Evolutionary conservation across 2,888 invertebrate genomes (phyloP).

Genomic region (Acanthoscelides obtectus): DNA sequence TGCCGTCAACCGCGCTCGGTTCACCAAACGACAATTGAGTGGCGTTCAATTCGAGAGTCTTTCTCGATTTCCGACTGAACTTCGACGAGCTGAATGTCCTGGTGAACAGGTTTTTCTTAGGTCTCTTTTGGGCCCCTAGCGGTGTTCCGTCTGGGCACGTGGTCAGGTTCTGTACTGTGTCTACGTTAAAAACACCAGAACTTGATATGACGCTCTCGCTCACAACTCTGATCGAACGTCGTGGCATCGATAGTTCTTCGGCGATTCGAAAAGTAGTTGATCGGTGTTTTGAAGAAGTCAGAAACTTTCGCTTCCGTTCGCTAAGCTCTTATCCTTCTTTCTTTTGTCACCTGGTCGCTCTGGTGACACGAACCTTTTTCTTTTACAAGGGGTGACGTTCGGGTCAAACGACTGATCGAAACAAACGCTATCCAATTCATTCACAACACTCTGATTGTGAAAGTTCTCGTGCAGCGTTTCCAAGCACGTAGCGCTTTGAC

Average conservation of each 20-base stretch:
- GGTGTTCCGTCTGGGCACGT: conserved; percentile 23
- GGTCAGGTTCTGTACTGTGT: conserved; percentile 39
- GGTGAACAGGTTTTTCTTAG: conserved; percentile 40
- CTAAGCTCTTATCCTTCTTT: conserved; percentile 42
- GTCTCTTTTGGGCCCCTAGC: conserved; percentile 26
- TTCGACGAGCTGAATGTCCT: conserved; percentile 44
- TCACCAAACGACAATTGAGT: conserved; percentile 36
- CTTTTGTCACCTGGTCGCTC: conserved; percentile 30
- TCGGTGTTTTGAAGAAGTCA: conserved; percentile 42
- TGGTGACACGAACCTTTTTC: conserved; percentile 33
- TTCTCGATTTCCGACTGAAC: conserved; percentile 32
- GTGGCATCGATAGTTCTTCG: conserved; percentile 40
- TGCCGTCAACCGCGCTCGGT: conserved; percentile 26
- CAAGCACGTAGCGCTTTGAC: conserved; percentile 23
- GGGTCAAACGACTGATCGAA: conserved; percentile 27
- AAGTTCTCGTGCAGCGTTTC: conserved; percentile 40
- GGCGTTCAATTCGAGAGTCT: conserved; percentile 32
- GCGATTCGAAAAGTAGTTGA: conserved; percentile 43
- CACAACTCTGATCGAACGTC: conserved; percentile 33
- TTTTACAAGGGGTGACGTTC: conserved; percentile 25
- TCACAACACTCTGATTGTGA: conserved; percentile 31
- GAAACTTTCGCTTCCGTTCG: conserved; percentile 39
- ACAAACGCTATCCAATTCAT: conserved; percentile 26
- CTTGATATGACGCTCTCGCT: conserved; percentile 41
- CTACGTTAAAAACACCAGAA: conserved; percentile 42